These are phyloP conservation scores for Globia sparganii DNA, from an alignment of 2,888 invertebrate genomes.

Conservation along the genomic window DNA sequence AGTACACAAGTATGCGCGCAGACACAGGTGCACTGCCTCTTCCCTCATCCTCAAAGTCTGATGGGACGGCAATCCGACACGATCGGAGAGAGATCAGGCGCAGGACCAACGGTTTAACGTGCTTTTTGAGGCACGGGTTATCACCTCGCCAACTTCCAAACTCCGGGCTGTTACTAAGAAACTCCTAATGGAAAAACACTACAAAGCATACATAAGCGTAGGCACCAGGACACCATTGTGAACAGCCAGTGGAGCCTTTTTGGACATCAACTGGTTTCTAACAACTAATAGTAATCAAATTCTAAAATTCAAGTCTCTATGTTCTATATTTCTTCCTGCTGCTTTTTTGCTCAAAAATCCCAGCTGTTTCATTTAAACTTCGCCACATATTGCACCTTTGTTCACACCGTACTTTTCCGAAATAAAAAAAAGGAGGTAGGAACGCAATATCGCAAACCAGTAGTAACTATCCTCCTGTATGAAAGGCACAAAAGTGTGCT, in stretches of 20 bases:
- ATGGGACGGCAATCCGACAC: too few relatives aligned
- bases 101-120: too few relatives aligned
- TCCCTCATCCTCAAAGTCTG: too few relatives aligned
- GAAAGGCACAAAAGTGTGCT: slow-evolving; percentile 58
- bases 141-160: too few relatives aligned
- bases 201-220: background rate
- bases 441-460: slow-evolving; percentile 36
- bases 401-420: background rate
- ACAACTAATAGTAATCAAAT: background rate
- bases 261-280: background rate
- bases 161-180: too few relatives aligned
- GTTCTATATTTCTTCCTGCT: background rate
- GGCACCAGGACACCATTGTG: background rate
- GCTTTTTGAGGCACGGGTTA: too few relatives aligned
- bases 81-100: too few relatives aligned
- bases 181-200: too few relatives aligned
- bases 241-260: background rate
- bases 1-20: too few relatives aligned
- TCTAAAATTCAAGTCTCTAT: background rate
- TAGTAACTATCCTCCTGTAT: slow-evolving; percentile 40
- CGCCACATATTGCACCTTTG: background rate
- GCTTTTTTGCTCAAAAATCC: background rate
- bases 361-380: background rate
- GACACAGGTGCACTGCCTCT: too few relatives aligned
- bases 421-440: background rate